Evolutionary conservation across 2,797 vertebrate species (phyloP).

Genomic region (Schizopygopsis pylzovi): DNA sequence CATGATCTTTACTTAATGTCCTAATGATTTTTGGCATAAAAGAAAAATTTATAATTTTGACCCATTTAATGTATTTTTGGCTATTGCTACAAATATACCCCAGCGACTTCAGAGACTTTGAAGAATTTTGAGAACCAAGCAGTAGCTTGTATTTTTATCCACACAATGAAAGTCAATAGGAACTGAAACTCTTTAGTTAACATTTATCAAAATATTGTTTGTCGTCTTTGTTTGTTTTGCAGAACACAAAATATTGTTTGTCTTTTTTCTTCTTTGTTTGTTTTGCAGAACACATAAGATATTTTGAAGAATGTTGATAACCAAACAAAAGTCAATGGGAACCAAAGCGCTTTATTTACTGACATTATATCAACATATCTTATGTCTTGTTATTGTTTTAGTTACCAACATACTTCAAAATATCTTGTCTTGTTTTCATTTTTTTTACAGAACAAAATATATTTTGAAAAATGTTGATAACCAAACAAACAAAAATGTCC

Average conservation of each 20-base stretch:
- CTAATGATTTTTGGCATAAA: no score
- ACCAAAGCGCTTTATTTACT: not conserved
- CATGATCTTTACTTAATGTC: no score
- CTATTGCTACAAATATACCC: no score
- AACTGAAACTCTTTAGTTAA: not conserved
- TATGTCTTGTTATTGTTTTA: not conserved
- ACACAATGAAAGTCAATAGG: not conserved
- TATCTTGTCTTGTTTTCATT: no score
- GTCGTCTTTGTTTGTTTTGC: no score
- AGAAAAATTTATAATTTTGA: no score
- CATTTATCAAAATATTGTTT: no score
- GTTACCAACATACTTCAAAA: not conserved
- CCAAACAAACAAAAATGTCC: not conserved
- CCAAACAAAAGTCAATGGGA: not conserved
- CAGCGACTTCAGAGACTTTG: not conserved
- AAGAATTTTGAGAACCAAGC: not conserved
- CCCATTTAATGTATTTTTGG: no score
- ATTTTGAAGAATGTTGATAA: not conserved
- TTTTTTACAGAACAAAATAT: no score
- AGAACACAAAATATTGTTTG: not conserved
- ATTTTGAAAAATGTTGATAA: no score
- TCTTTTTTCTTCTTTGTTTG: no score
- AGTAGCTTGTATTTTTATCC: no score
- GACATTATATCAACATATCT: not conserved
- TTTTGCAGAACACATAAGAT: not conserved